Conservation (phyloP, 2,888 invertebrate species). For the Microchrysa polita region DNA sequence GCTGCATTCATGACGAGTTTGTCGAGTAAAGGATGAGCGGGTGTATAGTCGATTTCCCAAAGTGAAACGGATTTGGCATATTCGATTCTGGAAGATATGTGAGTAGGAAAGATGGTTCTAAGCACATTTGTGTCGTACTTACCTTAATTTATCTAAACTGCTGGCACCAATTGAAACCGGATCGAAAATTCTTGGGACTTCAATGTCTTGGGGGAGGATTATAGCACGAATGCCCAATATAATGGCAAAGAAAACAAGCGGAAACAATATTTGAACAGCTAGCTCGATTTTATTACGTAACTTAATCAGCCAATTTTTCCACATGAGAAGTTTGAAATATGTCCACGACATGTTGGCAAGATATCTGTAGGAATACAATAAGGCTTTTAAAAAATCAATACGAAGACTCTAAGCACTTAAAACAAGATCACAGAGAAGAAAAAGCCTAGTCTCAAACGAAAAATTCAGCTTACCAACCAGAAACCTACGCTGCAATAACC, state of each 20-base stretch:
- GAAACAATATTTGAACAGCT: conserved; percentile 70
- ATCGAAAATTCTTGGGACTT: conserved; percentile 55
- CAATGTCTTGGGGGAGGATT: conserved; percentile 66
- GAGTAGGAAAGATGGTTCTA: not conserved
- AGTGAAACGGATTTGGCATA: not conserved
- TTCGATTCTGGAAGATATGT: not conserved
- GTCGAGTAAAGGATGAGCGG: conserved; percentile 42
- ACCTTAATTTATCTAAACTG: conserved; percentile 28
- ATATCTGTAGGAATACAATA: too few relatives aligned
- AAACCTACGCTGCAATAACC: too few relatives aligned
- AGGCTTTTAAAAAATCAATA: too few relatives aligned
- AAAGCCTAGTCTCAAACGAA: too few relatives aligned
- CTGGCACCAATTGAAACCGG: conserved; percentile 60
- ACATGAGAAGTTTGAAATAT: conserved; percentile 74
- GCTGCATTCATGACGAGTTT: conserved; percentile 33
- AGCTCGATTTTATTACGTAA: conserved; percentile 74
- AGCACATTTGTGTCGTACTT: not conserved
- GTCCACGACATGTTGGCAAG: too few relatives aligned
- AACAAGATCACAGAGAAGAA: too few relatives aligned
- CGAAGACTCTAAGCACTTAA: too few relatives aligned
- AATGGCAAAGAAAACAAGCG: conserved; percentile 71
- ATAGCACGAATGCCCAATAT: conserved; percentile 73
- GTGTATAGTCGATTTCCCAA: conserved; percentile 47
- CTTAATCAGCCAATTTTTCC: conserved; percentile 83
- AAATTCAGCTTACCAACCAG: too few relatives aligned